phyloP scores from a whole-genome alignment of 1,140 invertebrate genomes.

The Leptopilina boulardi region DNA sequence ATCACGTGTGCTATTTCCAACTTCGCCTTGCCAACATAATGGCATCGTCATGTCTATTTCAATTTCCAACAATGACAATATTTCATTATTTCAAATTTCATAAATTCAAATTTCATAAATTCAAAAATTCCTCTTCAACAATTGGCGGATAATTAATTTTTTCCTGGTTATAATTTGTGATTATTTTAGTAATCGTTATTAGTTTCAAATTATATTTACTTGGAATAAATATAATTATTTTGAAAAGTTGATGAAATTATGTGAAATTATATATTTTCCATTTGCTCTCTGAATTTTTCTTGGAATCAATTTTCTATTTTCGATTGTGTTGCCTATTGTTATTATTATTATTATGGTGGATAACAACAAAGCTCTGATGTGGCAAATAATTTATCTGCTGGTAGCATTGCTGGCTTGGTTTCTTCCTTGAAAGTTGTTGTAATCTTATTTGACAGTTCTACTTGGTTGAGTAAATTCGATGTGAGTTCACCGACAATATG shows the following conservation, averaged over 20 bases:
- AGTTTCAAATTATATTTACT: no score
- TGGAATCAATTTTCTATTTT: constrained; percentile 11
- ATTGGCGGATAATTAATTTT: no score
- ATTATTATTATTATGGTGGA: background rate
- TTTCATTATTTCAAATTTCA: background rate
- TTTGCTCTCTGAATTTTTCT: constrained; percentile 18
- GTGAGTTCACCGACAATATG: constrained; percentile 35
- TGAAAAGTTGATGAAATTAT: background rate
- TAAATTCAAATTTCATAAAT: no score
- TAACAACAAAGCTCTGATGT: constrained; percentile 42
- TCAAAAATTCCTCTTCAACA: no score
- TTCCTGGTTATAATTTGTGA: no score
- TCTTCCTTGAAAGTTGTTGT: constrained; percentile 54
- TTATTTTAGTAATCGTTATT: no score
- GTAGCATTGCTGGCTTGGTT: constrained; percentile 42
- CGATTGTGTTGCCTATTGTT: background rate
- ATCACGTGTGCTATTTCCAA: constrained; percentile 66
- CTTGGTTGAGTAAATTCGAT: constrained; percentile 46
- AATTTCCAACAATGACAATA: background rate
- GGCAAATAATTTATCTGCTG: constrained; percentile 65
- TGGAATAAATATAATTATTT: no score
- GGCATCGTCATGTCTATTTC: constrained; percentile 38
- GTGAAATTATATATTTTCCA: background rate
- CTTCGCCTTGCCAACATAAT: constrained; percentile 57
- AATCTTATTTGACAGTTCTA: constrained; percentile 62